Evolutionary conservation across 2,113 vertebrate genomes (phyloP).

Genomic region (Sclerurus mexicanus): DNA sequence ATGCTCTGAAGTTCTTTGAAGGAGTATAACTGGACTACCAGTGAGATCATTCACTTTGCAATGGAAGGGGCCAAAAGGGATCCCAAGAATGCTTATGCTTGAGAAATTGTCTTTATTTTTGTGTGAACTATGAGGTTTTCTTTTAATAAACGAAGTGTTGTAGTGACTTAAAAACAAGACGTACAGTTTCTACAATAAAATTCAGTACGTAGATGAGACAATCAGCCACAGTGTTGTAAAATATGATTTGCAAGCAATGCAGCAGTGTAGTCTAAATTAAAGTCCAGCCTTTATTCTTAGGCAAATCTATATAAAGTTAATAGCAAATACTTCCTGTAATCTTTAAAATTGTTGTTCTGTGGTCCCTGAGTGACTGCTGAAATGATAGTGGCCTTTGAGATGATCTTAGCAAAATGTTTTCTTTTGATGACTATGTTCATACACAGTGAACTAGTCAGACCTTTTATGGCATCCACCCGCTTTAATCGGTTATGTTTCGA

Average conservation of each 20-base stretch:
- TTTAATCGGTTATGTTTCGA: background rate
- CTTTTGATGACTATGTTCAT: background rate
- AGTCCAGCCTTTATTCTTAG: background rate
- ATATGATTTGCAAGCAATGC: background rate
- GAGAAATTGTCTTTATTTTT: background rate
- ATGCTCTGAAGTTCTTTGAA: background rate
- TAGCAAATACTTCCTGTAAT: background rate
- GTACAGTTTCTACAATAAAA: background rate
- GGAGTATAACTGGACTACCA: background rate
- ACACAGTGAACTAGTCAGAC: background rate
- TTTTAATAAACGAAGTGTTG: background rate
- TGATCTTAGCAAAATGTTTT: slow-evolving; percentile 6
- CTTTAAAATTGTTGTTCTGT: slow-evolving; percentile 39
- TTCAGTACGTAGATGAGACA: background rate
- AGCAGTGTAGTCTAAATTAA: slow-evolving; percentile 2
- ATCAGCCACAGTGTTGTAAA: background rate
- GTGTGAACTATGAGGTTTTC: background rate
- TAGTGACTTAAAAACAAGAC: background rate
- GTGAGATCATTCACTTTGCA: background rate
- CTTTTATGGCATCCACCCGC: background rate
- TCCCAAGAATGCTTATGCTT: background rate
- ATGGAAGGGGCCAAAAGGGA: background rate
- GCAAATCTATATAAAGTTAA: background rate
- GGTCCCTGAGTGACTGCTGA: background rate
- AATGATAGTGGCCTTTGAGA: background rate